Percentiles rank a stretch among this genome's conserved stretches.
Conservation (phyloP, 2,888 invertebrate species). For the Maniola hyperantus region DNA sequence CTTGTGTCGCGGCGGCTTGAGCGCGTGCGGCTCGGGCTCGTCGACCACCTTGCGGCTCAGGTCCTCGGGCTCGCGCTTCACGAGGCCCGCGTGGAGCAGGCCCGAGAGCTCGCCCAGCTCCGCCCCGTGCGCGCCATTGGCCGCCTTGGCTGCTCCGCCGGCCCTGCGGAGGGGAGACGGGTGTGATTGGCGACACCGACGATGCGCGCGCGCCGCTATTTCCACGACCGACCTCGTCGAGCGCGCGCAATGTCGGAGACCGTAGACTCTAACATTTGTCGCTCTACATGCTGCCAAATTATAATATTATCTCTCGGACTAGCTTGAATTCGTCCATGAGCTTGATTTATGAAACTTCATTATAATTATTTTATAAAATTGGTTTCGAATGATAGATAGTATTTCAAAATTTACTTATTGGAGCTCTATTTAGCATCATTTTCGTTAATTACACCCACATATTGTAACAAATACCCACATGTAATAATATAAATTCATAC, state of each 20-base stretch:
- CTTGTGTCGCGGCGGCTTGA: conserved; percentile 86
- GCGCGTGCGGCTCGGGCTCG: conserved; percentile 83
- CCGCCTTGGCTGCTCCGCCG: conserved; percentile 83
- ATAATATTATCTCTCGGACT: conserved; percentile 10
- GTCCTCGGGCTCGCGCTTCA: conserved; percentile 92
- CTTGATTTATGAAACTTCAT: conserved; percentile 9
- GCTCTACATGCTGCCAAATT: conserved; percentile 21
- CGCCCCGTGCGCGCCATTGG: conserved; percentile 87
- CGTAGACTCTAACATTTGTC: conserved; percentile 54
- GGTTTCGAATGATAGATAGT: background rate
- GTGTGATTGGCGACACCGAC: conserved; percentile 72
- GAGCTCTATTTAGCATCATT: background rate
- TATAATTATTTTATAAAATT: background rate
- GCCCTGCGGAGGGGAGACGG: conserved; percentile 85
- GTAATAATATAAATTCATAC: background rate
- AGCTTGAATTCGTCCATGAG: too few species aligned
- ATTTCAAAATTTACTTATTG: conserved; percentile 1
- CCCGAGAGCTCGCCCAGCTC: conserved; percentile 85
- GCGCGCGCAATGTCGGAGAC: conserved; percentile 61
- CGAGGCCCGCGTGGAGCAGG: conserved; percentile 85
- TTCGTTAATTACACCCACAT: background rate
- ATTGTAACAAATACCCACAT: too few species aligned
- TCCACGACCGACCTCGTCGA: conserved; percentile 51
- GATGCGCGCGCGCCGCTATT: conserved; percentile 65
- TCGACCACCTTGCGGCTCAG: conserved; percentile 87